Evolutionary conservation across 2,113 vertebrate species (phyloP).

Genomic region (Cinclus mexicanus): DNA sequence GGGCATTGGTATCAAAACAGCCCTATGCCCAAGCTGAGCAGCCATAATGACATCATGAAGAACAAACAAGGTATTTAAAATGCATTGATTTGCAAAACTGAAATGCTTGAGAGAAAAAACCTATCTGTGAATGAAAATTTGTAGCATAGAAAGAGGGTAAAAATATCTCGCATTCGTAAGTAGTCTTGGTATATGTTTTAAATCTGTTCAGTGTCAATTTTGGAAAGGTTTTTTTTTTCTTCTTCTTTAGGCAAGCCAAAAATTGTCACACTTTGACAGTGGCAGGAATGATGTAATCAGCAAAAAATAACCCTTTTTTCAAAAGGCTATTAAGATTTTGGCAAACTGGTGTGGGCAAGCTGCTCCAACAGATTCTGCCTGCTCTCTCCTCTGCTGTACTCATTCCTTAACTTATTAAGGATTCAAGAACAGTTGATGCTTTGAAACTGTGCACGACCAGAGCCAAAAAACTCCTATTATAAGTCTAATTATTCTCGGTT

Average conservation of each 20-base stretch:
- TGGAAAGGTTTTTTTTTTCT: constrained; percentile 6
- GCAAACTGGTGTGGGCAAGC: constrained; percentile 53
- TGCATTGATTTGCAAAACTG: neutral
- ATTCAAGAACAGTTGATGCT: constrained; percentile 65
- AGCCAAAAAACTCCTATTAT: constrained; percentile 61
- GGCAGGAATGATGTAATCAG: constrained; percentile 68
- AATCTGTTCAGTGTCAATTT: neutral
- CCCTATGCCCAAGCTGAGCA: neutral
- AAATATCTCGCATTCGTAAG: neutral
- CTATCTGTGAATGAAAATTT: neutral
- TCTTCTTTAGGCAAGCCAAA: constrained; percentile 23
- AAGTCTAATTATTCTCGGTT: constrained; percentile 59
- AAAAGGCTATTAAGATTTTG: constrained; percentile 53
- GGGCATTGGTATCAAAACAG: neutral
- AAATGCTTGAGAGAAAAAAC: neutral
- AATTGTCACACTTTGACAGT: constrained; percentile 46
- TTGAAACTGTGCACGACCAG: constrained; percentile 20
- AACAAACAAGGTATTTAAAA: neutral
- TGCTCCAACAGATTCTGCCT: constrained; percentile 62
- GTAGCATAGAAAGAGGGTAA: neutral
- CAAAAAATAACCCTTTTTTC: constrained; percentile 50
- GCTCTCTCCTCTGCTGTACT: constrained; percentile 49
- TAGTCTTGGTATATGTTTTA: neutral
- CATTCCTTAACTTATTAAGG: constrained; percentile 68
- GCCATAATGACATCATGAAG: neutral